Base-by-base conservation (phyloP, 2,113 vertebrate genomes). In the Salminus brasiliensis region DNA sequence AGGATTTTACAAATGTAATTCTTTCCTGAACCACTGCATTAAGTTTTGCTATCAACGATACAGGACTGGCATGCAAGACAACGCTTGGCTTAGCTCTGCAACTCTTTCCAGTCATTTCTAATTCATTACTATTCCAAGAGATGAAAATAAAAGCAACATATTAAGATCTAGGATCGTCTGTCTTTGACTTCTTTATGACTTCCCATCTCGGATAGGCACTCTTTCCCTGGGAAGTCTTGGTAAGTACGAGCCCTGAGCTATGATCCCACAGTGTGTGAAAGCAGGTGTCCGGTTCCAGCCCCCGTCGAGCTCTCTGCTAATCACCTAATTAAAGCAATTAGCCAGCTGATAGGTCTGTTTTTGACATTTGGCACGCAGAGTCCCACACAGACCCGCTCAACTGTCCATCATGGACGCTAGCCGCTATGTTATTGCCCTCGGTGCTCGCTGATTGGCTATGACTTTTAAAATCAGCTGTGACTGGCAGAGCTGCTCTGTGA, bases 261-360 rank as follows among this genome's bases (percentile, higher is more conserved):
- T 74, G 49, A 70, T 71, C 71, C n/a, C 73, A 53, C 63, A 69
- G 72, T 77, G 77, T 77, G 72, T 76, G 73, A 82, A 81, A 81
- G 83, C 83, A 85, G 84, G 81, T 83, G 84, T 85, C 70, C 70
- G 69, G 73, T 80, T 80, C 65, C 78, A 53, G 69, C 77, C 74
- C 67, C 77, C 71, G 68, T 74, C 74, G 49, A 83, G 78, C 60
- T 77, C 81, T 77, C 30, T 47, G 53, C 80, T 83, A 85, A 85
- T 85, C 63, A 82, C 76, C 81, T 80, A 80, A 85, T 85, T 85
- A 82, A 77, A 82, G 74, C 63, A 80, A 85, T 85, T 83, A 80
- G 71, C 63, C 66, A 57, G 62, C 78, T 70, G 77, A 83, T 78
- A 83, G 63, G 77, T 53, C 18, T 80, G 74, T 69, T 77, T 69